Conservation (phyloP, 2,888 invertebrate species). For the Drosophila recens region DNA sequence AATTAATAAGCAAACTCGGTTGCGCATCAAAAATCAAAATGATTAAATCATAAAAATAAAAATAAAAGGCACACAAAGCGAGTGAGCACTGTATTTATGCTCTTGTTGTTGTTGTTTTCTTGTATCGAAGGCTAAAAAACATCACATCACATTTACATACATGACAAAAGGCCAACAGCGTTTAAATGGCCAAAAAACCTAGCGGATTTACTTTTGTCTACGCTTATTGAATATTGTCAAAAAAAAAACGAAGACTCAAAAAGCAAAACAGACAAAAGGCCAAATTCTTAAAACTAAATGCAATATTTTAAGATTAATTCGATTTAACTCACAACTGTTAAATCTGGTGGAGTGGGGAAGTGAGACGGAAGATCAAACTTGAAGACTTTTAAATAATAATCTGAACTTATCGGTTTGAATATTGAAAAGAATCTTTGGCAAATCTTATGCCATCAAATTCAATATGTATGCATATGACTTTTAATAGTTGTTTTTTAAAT, state of each 20-base stretch:
- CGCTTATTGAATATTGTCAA: conserved; percentile 19
- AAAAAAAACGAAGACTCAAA: conserved; percentile 10
- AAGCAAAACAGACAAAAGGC: conserved; percentile 42
- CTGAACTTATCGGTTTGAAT: too few relatives aligned
- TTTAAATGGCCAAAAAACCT: conserved; percentile 32
- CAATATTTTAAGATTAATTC: not conserved
- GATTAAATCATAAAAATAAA: not conserved
- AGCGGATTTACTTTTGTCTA: conserved; percentile 39
- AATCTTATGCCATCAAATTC: too few relatives aligned
- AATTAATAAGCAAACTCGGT: conserved; percentile 7
- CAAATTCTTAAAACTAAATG: not conserved
- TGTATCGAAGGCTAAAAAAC: conserved; percentile 10
- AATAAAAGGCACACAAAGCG: not conserved
- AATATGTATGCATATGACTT: too few relatives aligned
- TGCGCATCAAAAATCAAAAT: not conserved
- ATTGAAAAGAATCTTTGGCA: too few relatives aligned
- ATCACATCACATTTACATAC: conserved; percentile 14
- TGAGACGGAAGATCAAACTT: not conserved
- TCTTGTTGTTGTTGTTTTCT: not conserved
- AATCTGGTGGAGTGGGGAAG: not conserved
- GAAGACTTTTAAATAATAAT: not conserved
- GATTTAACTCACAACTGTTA: not conserved
- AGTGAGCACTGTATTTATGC: conserved; percentile 1
- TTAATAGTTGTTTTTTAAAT: too few relatives aligned
- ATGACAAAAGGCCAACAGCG: conserved; percentile 25